phyloP scores from a whole-genome alignment of 2,888 invertebrate species.

The Eupithecia tripunctaria region DNA sequence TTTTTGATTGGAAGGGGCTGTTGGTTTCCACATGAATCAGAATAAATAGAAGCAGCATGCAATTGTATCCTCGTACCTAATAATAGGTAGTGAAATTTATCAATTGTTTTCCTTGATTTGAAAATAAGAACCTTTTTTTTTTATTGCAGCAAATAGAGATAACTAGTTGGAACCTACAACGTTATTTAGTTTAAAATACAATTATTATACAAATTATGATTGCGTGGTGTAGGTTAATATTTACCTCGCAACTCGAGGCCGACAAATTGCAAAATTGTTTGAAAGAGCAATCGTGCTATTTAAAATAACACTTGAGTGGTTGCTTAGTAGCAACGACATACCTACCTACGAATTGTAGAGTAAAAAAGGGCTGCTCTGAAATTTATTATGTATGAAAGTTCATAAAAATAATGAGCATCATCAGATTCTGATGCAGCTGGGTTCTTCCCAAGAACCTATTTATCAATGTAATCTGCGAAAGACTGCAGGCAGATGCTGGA shows the following conservation, averaged over 20 bases:
- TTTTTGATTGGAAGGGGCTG: conserved; percentile 63
- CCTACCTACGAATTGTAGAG: conserved; percentile 72
- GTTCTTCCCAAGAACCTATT: neutral
- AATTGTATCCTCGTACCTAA: neutral
- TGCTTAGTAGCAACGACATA: conserved; percentile 75
- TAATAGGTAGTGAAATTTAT: neutral
- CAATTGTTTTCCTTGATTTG: neutral
- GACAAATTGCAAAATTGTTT: conserved; percentile 48
- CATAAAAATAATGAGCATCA: neutral
- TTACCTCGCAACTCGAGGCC: conserved; percentile 34
- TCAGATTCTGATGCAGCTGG: neutral
- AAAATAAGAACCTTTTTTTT: neutral
- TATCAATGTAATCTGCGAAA: neutral
- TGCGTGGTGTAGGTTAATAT: conserved; percentile 34
- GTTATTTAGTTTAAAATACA: conserved; percentile 3
- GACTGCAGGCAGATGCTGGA: too few relatives aligned
- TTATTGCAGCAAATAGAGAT: neutral
- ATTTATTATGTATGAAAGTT: neutral
- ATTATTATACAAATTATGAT: conserved; percentile 20
- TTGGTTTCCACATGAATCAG: conserved; percentile 37
- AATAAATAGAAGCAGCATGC: conserved; percentile 18
- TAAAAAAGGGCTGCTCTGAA: conserved; percentile 39
- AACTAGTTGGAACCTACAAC: neutral
- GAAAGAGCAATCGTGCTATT: conserved; percentile 59
- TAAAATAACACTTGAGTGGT: conserved; percentile 56